Base-by-base conservation (phyloP, 2,888 invertebrate species). In the Aelia acuminata region DNA sequence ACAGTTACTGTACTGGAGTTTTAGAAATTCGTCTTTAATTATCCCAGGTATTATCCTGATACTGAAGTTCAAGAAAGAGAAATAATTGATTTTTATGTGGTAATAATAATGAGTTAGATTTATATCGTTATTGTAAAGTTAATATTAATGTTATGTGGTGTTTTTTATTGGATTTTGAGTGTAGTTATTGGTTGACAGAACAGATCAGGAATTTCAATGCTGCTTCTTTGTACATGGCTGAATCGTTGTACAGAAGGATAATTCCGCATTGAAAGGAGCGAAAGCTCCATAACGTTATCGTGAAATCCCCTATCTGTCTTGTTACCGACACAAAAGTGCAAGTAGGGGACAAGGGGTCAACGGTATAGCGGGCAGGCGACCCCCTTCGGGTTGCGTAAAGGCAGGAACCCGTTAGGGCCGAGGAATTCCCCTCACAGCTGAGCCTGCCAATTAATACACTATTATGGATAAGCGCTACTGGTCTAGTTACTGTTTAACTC, bases 371-470 rank as follows among this genome's bases (percentile, higher is more conserved):
- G 80, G n/a, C n/a, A 47, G 80, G 22, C 43, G 80, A 80, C 80
- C 80, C 80, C 80, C 43, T 80, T 80, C 13, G 43, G n/a, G 80
- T 80, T 80, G 80, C 80, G 80, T 80, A 80, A 80, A 35, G 80
- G 20, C 39, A 39, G 39, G 26, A 75, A 80, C 43, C 80, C 80
- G 80, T 80, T 80, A 80, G 43, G 43, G 22, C 22, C 3, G 13
- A 80, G 47, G 80, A 80, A 80, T 80, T 39, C 80, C 80, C 22
- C 43, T 43, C 80, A 10, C 43, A 43, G 22, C 80, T 47, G 43
- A 47, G 80, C 22, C 80, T 80, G n/a, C 13, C 43, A 47, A 80
- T 80, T 80, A 80, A 80, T 80, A 43, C 80, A 47, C 80, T 80
- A 80, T 80, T 80, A 80, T 39, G 43, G 43, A 43, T 80, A 80